phyloP scores from a whole-genome alignment of 1,140 invertebrate species.

The Cherax destructor region DNA sequence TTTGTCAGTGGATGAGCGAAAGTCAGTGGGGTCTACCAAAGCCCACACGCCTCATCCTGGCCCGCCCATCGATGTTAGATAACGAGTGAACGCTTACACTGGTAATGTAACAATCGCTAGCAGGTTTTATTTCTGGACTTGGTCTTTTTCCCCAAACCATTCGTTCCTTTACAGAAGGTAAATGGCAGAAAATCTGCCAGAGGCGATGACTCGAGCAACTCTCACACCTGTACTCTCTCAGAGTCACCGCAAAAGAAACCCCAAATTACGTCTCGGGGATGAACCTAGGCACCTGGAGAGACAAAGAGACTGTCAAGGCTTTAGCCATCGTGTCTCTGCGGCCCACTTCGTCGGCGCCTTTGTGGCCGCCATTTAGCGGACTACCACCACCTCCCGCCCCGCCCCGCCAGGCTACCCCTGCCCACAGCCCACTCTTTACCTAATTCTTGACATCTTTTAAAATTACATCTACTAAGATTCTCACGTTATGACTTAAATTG shows the following conservation, averaged over 20 bases:
- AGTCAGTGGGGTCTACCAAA: not conserved
- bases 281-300: not conserved
- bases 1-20: constrained; percentile 13
- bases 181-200: not conserved
- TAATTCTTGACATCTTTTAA: too few species aligned
- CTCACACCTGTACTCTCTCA: not conserved
- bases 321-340: constrained; percentile 29
- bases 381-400: constrained; percentile 8
- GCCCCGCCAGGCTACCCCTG: not conserved
- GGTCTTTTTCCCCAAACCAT: not conserved
- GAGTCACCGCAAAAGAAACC: not conserved
- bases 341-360: constrained; percentile 30
- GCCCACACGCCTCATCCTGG: constrained; percentile 40
- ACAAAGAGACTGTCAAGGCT: constrained; percentile 33
- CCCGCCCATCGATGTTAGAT: constrained; percentile 65
- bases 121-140: constrained; percentile 8
- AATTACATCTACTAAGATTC: too few species aligned
- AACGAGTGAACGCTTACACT: constrained; percentile 53
- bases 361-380: constrained; percentile 47
- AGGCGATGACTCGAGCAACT: too few species aligned
- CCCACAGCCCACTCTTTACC: not conserved
- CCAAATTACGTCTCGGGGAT: not conserved
- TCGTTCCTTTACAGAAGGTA: not conserved
- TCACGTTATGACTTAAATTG: too few species aligned
- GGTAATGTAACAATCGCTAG: constrained; percentile 43